These are phyloP conservation scores for Pachliopta kotzebuea DNA, from an alignment of 2,888 invertebrate species.

Conservation along the genomic window DNA sequence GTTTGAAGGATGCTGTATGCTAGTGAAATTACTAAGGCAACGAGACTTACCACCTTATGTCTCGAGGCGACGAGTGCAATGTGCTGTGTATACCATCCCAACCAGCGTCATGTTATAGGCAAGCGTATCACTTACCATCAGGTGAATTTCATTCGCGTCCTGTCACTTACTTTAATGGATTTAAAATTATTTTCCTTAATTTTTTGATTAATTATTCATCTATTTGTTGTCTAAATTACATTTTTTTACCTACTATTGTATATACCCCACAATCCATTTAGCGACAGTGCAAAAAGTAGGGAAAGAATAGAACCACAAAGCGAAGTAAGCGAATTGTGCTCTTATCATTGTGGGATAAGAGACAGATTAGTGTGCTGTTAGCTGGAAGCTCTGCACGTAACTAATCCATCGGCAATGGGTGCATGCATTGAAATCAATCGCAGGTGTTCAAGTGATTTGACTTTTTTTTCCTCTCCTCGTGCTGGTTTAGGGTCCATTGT, in stretches of 20 bases:
- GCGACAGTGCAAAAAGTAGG: constrained; percentile 6
- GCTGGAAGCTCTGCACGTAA: constrained; percentile 37
- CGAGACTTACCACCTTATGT: too few relatives aligned
- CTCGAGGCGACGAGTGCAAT: too few relatives aligned
- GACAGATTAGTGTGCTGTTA: constrained; percentile 8
- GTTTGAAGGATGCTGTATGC: too few relatives aligned
- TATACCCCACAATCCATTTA: constrained; percentile 2
- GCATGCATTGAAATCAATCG: constrained; percentile 67
- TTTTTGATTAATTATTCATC: too few relatives aligned
- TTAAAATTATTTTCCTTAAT: too few relatives aligned
- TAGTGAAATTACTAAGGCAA: too few relatives aligned
- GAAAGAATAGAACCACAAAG: background rate
- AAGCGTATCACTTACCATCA: too few relatives aligned
- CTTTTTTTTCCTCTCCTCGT: constrained; percentile 53
- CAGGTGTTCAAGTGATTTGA: constrained; percentile 75
- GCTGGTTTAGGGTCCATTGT: constrained; percentile 38
- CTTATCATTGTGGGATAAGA: background rate
- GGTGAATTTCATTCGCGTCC: too few relatives aligned
- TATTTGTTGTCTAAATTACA: too few relatives aligned
- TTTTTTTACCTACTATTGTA: background rate
- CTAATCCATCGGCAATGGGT: constrained; percentile 70
- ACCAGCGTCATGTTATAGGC: too few relatives aligned
- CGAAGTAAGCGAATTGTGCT: background rate
- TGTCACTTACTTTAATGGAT: too few relatives aligned
- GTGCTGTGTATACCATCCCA: too few relatives aligned